phyloP scores from a whole-genome alignment of 2,888 invertebrate species.

The Caenorhabditis angaria region DNA sequence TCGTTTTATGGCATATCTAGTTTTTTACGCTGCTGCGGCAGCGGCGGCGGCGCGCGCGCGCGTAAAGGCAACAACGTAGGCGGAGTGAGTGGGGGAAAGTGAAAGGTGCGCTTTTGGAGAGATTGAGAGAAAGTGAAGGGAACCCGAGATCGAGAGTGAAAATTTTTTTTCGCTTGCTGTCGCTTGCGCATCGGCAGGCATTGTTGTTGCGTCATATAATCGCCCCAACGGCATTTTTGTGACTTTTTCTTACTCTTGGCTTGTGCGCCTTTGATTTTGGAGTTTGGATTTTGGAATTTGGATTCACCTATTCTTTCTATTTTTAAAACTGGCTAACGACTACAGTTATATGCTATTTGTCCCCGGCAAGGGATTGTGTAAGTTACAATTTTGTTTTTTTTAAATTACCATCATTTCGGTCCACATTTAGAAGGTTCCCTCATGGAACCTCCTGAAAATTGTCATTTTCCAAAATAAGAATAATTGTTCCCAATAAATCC shows the following conservation, averaged over 20 bases:
- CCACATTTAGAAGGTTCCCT: too few relatives aligned
- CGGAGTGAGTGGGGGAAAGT: slow-evolving; percentile 11
- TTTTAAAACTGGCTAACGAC: slow-evolving; percentile 42
- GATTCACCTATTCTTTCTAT: neutral
- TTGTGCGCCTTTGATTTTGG: too few relatives aligned
- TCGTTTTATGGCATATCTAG: slow-evolving; percentile 7
- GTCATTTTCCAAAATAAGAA: too few relatives aligned
- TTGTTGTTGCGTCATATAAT: neutral
- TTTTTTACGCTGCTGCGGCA: neutral
- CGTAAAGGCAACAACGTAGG: neutral
- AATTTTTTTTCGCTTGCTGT: neutral
- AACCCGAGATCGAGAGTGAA: slow-evolving; percentile 5
- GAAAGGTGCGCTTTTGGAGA: slow-evolving; percentile 20
- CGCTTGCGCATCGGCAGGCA: neutral
- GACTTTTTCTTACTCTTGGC: neutral
- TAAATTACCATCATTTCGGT: neutral
- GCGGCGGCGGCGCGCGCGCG: neutral
- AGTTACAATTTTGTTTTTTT: slow-evolving; percentile 27
- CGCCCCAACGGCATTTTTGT: neutral
- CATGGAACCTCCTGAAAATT: too few relatives aligned
- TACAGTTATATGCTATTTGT: slow-evolving; percentile 53
- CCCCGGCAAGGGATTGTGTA: slow-evolving; percentile 50
- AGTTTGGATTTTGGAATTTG: too few relatives aligned
- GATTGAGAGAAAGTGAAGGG: slow-evolving; percentile 13
- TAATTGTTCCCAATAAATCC: too few relatives aligned